phyloP scores from a whole-genome alignment of 2,888 invertebrate species.

The Pyrgus malvae region DNA sequence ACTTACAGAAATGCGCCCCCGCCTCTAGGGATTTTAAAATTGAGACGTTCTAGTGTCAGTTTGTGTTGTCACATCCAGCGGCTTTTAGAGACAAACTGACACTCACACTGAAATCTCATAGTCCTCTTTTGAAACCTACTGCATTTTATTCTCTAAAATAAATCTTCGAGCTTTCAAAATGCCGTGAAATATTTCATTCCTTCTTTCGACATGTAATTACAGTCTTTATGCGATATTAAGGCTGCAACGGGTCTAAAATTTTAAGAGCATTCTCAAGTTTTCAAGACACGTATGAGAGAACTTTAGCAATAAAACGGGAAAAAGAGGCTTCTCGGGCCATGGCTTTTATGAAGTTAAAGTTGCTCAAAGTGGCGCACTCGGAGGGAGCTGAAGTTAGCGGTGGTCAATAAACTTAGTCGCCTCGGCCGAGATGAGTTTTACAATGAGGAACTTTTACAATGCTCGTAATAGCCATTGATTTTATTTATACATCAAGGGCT shows the following conservation, averaged over 20 bases:
- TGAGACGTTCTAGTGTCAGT: conserved; percentile 7
- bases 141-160: background rate
- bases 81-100: conserved; percentile 10
- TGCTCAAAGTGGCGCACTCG: conserved; percentile 66
- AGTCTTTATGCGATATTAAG: conserved; percentile 31
- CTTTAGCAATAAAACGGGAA: conserved; percentile 74
- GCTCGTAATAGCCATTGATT: conserved; percentile 1
- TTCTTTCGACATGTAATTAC: conserved; percentile 17
- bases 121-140: background rate
- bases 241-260: conserved; percentile 36
- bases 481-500: background rate
- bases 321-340: conserved; percentile 62
- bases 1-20: conserved; percentile 41
- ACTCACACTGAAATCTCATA: background rate
- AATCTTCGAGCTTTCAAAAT: background rate
- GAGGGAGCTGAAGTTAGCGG: conserved; percentile 59
- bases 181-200: conserved; percentile 13
- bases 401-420: conserved; percentile 71
- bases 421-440: conserved; percentile 48
- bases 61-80: conserved; percentile 13
- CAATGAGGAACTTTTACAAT: conserved; percentile 31
- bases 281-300: conserved; percentile 70
- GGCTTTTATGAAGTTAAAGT: conserved; percentile 71
- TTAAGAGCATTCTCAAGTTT: conserved; percentile 57
- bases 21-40: conserved; percentile 38